Percentiles rank a stretch among this genome's conserved stretches.
Evolutionary conservation across 2,797 vertebrate genomes (phyloP).

Genomic region (Chaetodon trifasciatus): DNA sequence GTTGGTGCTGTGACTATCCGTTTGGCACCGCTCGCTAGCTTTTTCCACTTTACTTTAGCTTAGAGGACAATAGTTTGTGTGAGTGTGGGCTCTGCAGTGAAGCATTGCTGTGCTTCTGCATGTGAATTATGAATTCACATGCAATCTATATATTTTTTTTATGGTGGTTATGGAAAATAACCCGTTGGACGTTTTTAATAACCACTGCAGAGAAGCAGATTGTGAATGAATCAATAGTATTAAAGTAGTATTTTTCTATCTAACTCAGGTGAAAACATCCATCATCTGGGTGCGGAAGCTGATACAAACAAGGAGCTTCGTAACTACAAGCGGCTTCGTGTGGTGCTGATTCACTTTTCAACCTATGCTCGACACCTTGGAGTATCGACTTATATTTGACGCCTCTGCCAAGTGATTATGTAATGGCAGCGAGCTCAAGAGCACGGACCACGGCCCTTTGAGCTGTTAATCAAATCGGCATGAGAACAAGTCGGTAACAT

Average conservation of each 20-base stretch:
- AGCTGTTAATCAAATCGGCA: conserved; percentile 60
- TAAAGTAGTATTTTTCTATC: too few species aligned
- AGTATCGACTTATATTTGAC: conserved; percentile 16
- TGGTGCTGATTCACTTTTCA: background rate
- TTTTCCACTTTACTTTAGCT: background rate
- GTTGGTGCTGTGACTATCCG: too few species aligned
- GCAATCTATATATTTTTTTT: too few species aligned
- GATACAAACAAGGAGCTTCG: conserved; percentile 12
- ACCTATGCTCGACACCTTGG: conserved; percentile 9
- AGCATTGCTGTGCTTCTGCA: background rate
- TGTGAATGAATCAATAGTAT: too few species aligned
- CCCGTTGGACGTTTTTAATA: background rate
- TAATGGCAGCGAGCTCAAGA: conserved; percentile 28
- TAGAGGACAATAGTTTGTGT: background rate
- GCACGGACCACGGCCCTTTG: conserved; percentile 23
- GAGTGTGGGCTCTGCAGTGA: too few species aligned
- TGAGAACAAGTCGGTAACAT: conserved; percentile 53
- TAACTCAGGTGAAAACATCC: background rate
- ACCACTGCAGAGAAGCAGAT: background rate
- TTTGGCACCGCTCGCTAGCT: too few species aligned
- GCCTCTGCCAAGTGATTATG: conserved; percentile 36
- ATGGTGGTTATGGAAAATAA: background rate
- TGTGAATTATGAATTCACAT: background rate
- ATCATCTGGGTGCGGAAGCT: background rate
- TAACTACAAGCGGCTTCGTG: background rate